Evolutionary conservation across 2,797 vertebrate genomes (phyloP), one percentile per base, ranked within the genome.

Genomic region (Chloroceryle inda): DNA sequence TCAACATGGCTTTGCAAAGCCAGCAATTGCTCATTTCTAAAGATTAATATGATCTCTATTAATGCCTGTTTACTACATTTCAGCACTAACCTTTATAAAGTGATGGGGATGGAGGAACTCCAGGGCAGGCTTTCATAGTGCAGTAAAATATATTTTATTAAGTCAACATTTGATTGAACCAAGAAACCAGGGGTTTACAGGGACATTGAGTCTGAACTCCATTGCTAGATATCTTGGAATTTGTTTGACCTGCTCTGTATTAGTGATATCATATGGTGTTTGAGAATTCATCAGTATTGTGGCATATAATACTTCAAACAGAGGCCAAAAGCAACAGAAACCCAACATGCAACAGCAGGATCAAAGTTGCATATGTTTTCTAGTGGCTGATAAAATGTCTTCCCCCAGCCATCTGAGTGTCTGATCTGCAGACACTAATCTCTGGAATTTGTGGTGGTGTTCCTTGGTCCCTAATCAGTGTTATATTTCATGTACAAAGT

Each of bases 1-100:
- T 98, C 96, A 97, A 92, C 78, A 55, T 79, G 79, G 71, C 81
- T 97, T 96, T 97, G 85, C 95, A 96, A 94, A 97, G 91, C 94
- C 95, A 97, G 92, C 3, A 23, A 47, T 87, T 73, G 77, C 80
- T 92, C 84, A 69, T 96, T 97, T 96, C 96, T 94, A 68, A 97
- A 97, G 94, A 97, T 87, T 67, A 97, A 95, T 96, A 85, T 91
- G 81, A 93, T 97, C 86, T 97, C 77, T 93, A n/a, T 78, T 81
- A 81, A 87, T 92, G 42, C 38, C 61, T 78, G 38, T 87, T 95
- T 92, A 77, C 85, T 88, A 33, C 13, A 42, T 95, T 88, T 87
- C 52, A 83, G 55, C 42, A 49, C 33, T 88, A 93, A 33, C 47
- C 11, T 92, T 89, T 95, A 29, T 64, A 42, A 88, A 66, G 24